phyloP scores from a whole-genome alignment of 2,797 vertebrate species.

The Xiphophorus birchmanni region DNA sequence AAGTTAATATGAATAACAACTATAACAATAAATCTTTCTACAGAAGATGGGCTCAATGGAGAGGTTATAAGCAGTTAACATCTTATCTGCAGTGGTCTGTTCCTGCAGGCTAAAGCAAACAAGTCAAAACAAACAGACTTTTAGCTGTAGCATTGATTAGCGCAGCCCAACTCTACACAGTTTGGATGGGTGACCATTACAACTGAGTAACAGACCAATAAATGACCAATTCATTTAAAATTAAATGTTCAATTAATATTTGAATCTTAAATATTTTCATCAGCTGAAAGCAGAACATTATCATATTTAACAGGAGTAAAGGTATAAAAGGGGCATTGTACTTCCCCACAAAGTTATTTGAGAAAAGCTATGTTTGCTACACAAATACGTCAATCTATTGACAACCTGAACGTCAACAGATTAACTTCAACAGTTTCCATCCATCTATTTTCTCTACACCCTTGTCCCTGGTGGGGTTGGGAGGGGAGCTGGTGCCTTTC shows the following conservation, averaged over 20 bases:
- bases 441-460: too few species aligned
- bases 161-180: not conserved
- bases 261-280: too few species aligned
- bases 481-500: too few species aligned
- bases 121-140: not conserved
- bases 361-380: not conserved
- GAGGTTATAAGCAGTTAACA: not conserved
- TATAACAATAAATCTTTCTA: not conserved
- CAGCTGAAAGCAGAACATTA: too few species aligned
- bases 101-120: not conserved
- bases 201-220: not conserved
- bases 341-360: not conserved
- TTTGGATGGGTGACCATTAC: not conserved
- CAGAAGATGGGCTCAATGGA: not conserved
- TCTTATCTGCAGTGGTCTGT: not conserved
- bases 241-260: too few species aligned
- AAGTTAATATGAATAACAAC: not conserved
- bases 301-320: too few species aligned
- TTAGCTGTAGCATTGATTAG: not conserved
- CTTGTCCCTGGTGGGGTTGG: too few species aligned
- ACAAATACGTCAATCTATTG: not conserved
- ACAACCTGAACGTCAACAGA: too few species aligned
- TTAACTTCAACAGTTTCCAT: too few species aligned
- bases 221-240: too few species aligned
- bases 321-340: too few species aligned